Evolutionary conservation across 2,797 vertebrate genomes (phyloP), one percentile per base, ranked within the genome.

Genomic region (Scyliorhinus canicula): DNA sequence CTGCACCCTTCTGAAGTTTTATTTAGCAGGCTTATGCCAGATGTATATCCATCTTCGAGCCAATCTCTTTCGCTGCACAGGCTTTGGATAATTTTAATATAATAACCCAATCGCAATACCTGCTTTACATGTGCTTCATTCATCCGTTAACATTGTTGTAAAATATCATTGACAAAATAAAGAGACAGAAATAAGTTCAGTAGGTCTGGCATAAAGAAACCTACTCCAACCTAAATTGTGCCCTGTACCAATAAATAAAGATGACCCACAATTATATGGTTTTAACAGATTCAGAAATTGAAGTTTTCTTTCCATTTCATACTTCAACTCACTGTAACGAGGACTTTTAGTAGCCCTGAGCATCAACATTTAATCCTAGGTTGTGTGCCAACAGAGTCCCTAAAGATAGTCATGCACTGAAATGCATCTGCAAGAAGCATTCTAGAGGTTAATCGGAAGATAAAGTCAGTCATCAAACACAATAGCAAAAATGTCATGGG

Each of bases 331-430:
- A 50, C 3, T 52, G 93, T 35, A 52, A 31, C 31, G 44, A 2
- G n/a, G 65, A 2, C 28, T 93, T 93, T n/a, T 19, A 93, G 44
- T 50, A n/a, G 31, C 63, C 50, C 12, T 50, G 28, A 71, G 4
- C 44, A 35, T 67, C 40, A 52, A 71, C 21, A 26, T 65, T 65
- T 91, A 65, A 91, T 65, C 14, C 67, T 19, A 65, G 65, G 93
- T 93, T 93, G 40, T 71, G 47, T 52, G 65, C 65, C 44, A 94
- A 94, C 28, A 94, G 67, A 74, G 44, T 94, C 35, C 93, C 93
- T 52, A 65, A 69, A 71, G 93, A 47, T 44, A 69, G 63, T 12
- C 44, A 35, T n/a, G 44, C 67, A 50, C n/a, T 50, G 44, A 71
- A 93, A 50, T 69, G 9, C 40, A 67, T 93, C 65, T 69, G 40